Conservation (phyloP, 1,140 invertebrate genomes). For the Cherax quadricarinatus region DNA sequence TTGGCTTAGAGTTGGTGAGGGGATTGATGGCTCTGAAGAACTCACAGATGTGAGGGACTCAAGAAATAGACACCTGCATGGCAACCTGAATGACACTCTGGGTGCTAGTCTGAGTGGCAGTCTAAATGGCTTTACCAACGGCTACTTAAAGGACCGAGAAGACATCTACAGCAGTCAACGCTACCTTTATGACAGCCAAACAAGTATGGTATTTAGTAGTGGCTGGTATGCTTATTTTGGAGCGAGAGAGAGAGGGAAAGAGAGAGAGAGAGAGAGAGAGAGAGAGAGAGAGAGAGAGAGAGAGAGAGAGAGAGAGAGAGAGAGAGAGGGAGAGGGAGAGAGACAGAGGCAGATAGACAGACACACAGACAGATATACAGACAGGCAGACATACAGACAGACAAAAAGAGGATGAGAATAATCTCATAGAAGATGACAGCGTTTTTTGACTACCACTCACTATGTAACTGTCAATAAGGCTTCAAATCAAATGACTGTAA, state of each 20-base stretch:
- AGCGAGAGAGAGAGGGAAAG: too few relatives aligned
- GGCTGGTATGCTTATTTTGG: too few relatives aligned
- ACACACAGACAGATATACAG: neutral
- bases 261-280: too few relatives aligned
- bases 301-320: neutral
- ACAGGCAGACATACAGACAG: too few relatives aligned
- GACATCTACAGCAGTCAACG: neutral
- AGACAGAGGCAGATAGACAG: neutral
- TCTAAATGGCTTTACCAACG: neutral
- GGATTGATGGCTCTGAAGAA: neutral
- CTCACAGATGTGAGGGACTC: neutral
- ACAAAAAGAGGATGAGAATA: too few relatives aligned
- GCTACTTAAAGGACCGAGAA: neutral
- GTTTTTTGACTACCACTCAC: too few relatives aligned
- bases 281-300: too few relatives aligned
- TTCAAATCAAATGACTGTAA: too few relatives aligned
- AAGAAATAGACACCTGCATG: neutral
- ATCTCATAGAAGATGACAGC: too few relatives aligned
- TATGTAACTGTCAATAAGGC: too few relatives aligned
- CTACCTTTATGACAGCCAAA: constrained; percentile 1
- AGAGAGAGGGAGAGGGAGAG: neutral
- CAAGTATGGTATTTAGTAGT: neutral
- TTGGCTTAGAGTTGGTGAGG: constrained; percentile 10
- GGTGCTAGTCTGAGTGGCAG: neutral
- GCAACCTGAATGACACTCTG: neutral